Evolutionary conservation across 1,140 invertebrate species (phyloP), one percentile per base, ranked within the genome.

Genomic region (Heliconius congener): DNA sequence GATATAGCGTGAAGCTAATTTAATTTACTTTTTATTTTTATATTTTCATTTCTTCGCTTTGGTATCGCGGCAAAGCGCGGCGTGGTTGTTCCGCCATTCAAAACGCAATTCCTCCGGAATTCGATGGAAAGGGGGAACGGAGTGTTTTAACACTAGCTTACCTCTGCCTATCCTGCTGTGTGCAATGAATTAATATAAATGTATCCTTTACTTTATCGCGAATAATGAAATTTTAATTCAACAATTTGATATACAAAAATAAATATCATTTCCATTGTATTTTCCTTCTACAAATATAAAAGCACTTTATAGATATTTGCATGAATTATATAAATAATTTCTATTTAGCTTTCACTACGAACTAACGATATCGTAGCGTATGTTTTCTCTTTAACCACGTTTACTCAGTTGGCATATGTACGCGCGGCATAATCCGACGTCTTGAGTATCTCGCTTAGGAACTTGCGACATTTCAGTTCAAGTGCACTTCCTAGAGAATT

Each of bases 381-480:
- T 76, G 66, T 76, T 76, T 70, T 66, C 55, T 66, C 57, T 71
- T 70, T 18, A 76, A 76, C 50, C 39, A 71, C 66, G 75, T 71
- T 76, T 71, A 71, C 16, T 42, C 9, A 18, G 66, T 30, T 39
- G n/a, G 39, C 70, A 66, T 76, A 39, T 76, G 42, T 76, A 76
- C 75, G 75, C 66, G 66, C 13, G 66, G 11, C 42, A 71, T 71
- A 76, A 76, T 76, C 75, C 39, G 75, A 76, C 66, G 75, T 42
- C 60, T 71, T 76, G 39, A 76, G 42, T 76, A 66, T 76, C 60
- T 71, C 75, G 75, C 75, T 76, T 76, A 66, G 66, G 75, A 71
- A 76, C 75, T 76, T 71, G 75, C 42, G 66, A 66, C 60, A 76
- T 76, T 76, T 71, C 42, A 76, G 75, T 60, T 71, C 75, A 76